Evolutionary conservation across 2,113 vertebrate species (phyloP).

Genomic region (Perccottus glenii): DNA sequence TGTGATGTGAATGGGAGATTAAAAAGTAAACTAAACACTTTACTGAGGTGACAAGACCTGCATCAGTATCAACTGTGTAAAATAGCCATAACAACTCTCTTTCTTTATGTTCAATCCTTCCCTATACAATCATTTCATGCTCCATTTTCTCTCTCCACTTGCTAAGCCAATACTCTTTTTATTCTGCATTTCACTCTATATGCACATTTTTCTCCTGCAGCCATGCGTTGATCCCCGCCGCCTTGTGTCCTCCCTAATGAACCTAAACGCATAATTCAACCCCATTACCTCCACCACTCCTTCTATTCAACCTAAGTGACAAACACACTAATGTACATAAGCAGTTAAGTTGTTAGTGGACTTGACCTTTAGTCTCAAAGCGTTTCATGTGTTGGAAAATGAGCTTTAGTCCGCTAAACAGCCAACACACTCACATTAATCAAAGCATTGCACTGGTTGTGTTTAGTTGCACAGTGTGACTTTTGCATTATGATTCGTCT

Average conservation of each 20-base stretch:
- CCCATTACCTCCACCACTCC: conserved; percentile 26
- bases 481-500: not conserved
- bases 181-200: not conserved
- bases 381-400: conserved; percentile 18
- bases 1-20: not conserved
- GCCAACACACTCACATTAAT: conserved; percentile 21
- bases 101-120: not conserved
- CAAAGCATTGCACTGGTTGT: not conserved
- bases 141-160: conserved; percentile 10
- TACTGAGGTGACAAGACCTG: not conserved
- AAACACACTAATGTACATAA: conserved; percentile 42
- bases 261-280: conserved; percentile 31
- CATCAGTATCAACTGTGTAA: not conserved
- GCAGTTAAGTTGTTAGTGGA: conserved; percentile 21
- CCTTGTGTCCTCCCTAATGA: conserved; percentile 21
- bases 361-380: conserved; percentile 35
- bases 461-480: not conserved
- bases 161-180: not conserved
- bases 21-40: conserved; percentile 1
- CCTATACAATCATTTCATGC: conserved; percentile 8
- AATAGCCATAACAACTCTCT: conserved; percentile 3
- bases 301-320: conserved; percentile 17
- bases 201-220: conserved; percentile 13
- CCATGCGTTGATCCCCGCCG: not conserved
- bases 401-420: not conserved